Evolutionary conservation across 1,140 invertebrate species (phyloP), one percentile per base, ranked within the genome.

Genomic region (Atopsyche davidsoni): DNA sequence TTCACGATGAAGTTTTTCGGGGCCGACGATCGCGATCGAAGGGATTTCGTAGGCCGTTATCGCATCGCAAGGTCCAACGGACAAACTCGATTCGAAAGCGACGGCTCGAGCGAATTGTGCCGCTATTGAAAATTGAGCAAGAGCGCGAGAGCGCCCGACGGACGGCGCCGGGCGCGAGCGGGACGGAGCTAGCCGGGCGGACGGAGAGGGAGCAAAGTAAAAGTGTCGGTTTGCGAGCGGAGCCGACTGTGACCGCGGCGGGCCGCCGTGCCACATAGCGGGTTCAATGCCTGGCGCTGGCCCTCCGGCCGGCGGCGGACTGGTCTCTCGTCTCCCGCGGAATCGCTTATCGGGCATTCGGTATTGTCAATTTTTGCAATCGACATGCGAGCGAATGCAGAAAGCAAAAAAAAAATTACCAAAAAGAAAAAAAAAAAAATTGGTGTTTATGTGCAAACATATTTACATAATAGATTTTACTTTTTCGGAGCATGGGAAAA

Each of bases 151-250:
- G 17, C 22, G 18, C 2, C 25, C n/a, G 18, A 18, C 23, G 25
- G 19, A 22, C 24, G 9, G 39, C 35, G 38, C 43, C 47, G 14
- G 47, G 40, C 22, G 10, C 34, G 34, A 21, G 16, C 31, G 39
- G 28, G 40, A 36, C 24, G 13, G 21, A 32, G 14, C 18, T 32
- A 31, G 44, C 23, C 39, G 14, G 23, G 35, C 32, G 34, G 47
- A 46, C 35, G 9, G 53, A 50, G 47, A 46, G 34, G 42, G 43
- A 47, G 46, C 51, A 34, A 59, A 60, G 61, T 61, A 62, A 62
- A 61, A 62, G 63, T 63, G 53, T 52, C 40, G 44, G 36, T 19
- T 24, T 11, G 53, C 31, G 39, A 34, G 25, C 7, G 25, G 25
- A n/a, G n/a, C n/a, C n/a, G n/a, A n/a, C n/a, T n/a, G n/a, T n/a